Evolutionary conservation across 2,797 vertebrate genomes (phyloP), one percentile per base, ranked within the genome.

Genomic region (Atherinosoma microstoma): DNA sequence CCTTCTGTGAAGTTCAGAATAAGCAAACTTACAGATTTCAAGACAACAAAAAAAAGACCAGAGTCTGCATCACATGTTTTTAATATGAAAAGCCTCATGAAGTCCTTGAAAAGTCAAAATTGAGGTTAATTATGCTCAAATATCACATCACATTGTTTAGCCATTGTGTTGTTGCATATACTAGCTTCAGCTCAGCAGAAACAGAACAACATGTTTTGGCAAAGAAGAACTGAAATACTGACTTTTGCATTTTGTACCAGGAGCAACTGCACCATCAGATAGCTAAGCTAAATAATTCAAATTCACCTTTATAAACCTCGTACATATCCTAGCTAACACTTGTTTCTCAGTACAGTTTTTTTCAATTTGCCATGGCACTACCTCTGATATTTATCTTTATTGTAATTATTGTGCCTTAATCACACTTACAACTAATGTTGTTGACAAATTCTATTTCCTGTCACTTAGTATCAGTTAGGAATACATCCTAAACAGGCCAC

Each of bases 401-500:
- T n/a, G n/a, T n/a, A n/a, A 42, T 42, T 42, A 42, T 6, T 42
- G 15, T 42, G 40, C 16, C 15, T 42, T 18, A 42, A 42, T 3
- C 1, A 16, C 10, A 8, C 4, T 10, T 47, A 49, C n/a, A 13
- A 9, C 1, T 45, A 22, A 0, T 34, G 12, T 47, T n/a, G 24
- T 22, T 64, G 3, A 34, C 29, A 64, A 11, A 51, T 49, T 34
- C 10, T 12, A 34, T 16, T 32, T 32, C 22, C 15, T 61, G 36
- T 40, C 36, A 11, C 79, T 91, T 84, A 83, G 51, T 40, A 73
- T 54, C 69, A 73, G 73, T 75, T 78, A 56, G 70, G 13, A 0
- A 22, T 71, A 56, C 49, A 73, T 82, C 49, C 64, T 58, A 68
- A 70, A 58, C 78, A 75, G 68, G 60, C 72, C 30, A 56, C 72